A percentile compares a stretch with the other conserved stretches of the same genome.
These are phyloP conservation scores for Riparia riparia DNA, from an alignment of 2,113 vertebrate species.

Conservation along the genomic window DNA sequence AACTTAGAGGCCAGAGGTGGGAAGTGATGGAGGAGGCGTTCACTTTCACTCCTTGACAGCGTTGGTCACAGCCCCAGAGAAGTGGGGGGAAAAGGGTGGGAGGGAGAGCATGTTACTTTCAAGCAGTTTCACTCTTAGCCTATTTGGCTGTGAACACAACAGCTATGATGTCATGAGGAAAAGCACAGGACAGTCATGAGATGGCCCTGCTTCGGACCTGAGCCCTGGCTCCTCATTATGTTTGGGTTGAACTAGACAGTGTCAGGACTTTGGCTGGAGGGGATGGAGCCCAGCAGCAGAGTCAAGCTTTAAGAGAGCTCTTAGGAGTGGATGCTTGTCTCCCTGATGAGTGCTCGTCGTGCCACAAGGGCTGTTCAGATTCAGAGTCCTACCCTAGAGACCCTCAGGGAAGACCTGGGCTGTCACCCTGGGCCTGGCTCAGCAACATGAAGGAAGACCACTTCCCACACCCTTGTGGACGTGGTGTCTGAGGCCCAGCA, in stretches of 20 bases:
- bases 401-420: neutral
- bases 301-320: neutral
- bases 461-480: neutral
- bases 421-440: neutral
- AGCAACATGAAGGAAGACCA: neutral
- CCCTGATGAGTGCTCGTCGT: neutral
- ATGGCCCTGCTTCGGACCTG: neutral
- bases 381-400: neutral
- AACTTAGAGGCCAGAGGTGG: neutral
- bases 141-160: neutral
- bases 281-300: neutral
- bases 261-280: neutral
- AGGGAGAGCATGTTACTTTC: neutral
- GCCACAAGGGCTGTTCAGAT: neutral
- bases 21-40: constrained; percentile 22
- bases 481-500: neutral
- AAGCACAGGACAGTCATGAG: neutral
- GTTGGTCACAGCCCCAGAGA: constrained; percentile 12
- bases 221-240: neutral
- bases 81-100: neutral
- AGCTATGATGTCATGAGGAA: neutral
- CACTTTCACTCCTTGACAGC: constrained; percentile 32
- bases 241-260: neutral
- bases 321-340: neutral
- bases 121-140: constrained; percentile 24